Conservation (phyloP, 1,140 invertebrate species). For the Portunus trituberculatus region DNA sequence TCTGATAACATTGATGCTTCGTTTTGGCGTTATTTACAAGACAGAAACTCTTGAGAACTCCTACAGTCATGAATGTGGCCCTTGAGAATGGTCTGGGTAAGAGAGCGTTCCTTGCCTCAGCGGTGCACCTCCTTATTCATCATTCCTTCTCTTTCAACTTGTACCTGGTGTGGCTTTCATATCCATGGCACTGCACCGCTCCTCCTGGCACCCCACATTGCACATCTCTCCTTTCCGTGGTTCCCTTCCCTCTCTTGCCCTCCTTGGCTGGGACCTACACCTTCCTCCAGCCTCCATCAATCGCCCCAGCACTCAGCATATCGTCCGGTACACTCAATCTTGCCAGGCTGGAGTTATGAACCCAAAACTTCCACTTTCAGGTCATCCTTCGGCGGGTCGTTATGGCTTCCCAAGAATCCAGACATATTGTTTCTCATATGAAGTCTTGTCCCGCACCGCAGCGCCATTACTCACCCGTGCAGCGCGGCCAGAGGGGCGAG, state of each 20-base stretch:
- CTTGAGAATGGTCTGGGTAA: too few species aligned
- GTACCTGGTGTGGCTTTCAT: not conserved
- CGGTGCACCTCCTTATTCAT: too few species aligned
- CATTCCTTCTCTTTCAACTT: too few species aligned
- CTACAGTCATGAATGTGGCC: too few species aligned
- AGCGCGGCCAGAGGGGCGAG: not conserved
- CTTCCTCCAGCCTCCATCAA: not conserved
- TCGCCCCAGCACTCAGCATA: not conserved
- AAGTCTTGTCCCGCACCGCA: conserved; percentile 68
- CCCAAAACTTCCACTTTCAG: conserved; percentile 66
- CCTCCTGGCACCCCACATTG: not conserved
- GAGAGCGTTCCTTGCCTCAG: too few species aligned
- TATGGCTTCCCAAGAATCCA: conserved; percentile 67
- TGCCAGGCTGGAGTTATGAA: conserved; percentile 59
- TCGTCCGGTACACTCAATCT: conserved; percentile 56
- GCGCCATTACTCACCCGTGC: conserved; percentile 62
- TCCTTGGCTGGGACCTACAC: not conserved
- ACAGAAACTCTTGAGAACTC: too few species aligned
- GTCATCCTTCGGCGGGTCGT: conserved; percentile 67
- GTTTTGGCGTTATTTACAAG: too few species aligned
- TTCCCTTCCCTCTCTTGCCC: not conserved
- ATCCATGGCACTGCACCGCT: not conserved
- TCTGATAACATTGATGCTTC: too few species aligned
- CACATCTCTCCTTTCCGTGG: not conserved
- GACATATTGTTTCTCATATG: conserved; percentile 75